Evolutionary conservation across 1,140 invertebrate genomes (phyloP), one percentile per base, ranked within the genome.

Genomic region (Araneus ventricosus): DNA sequence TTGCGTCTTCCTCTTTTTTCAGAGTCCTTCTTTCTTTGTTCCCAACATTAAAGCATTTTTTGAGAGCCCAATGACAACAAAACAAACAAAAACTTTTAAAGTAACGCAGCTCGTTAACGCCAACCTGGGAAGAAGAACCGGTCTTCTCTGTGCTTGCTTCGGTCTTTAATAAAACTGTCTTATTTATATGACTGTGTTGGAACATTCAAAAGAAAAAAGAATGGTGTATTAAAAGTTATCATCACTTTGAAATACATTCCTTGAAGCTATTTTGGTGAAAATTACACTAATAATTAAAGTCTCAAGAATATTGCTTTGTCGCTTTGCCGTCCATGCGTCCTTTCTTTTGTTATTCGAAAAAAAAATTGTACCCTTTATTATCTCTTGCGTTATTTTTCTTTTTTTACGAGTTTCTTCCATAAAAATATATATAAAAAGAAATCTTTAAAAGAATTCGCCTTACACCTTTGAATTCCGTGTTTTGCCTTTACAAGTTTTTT

Each of bases 281-380:
- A 84, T 84, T 84, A 84, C 80, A 84, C 39, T 45, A 84, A 84
- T 84, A 84, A 84, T 84, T 84, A 84, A 45, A 45, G 41, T n/a
- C 45, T 30, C 24, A 7, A 84, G 45, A 84, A 52, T 84, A 52
- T 45, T 45, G 24, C 80, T 45, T n/a, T 17, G 80, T 27, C 80
- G 5, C 52, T 84, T 84, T 45, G 8, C 24, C 14, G 24, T 45
- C 39, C 45, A n/a, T 27, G n/a, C 24, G 39, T 84, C 39, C 52
- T 45, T 14, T 24, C 8, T 10, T 41, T n/a, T 45, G 24, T 52
- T 45, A 8, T 84, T 82, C 22, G 4, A 45, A 52, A 45, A 52
- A 24, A 80, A 75, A 34, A 75, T 37, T 34, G 14, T 75, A 75
- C 14, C 30, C 14, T 75, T 37, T 37, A 22, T 75, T 34, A 75